Conservation (phyloP, 1,140 invertebrate genomes). For the Tetramorium parvispinum region DNA sequence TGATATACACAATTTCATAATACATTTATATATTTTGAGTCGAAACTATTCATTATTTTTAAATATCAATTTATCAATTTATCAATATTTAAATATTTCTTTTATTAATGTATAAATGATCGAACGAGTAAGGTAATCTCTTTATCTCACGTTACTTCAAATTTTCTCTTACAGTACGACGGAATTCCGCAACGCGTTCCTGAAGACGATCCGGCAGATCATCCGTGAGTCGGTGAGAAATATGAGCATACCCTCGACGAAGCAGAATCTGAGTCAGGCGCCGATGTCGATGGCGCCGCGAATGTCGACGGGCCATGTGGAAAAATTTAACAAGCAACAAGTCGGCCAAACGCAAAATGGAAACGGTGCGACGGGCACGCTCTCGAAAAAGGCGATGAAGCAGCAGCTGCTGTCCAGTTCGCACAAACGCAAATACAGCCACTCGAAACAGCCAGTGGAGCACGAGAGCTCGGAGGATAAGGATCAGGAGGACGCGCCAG, state of each 20-base stretch:
- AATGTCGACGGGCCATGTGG: slow-evolving; percentile 82
- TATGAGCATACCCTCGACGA: slow-evolving; percentile 95
- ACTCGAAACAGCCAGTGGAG: slow-evolving; percentile 95
- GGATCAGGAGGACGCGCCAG: slow-evolving; percentile 79
- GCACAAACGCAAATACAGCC: slow-evolving; percentile 92
- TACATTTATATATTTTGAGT: neutral
- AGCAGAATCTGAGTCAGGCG: slow-evolving; percentile 85
- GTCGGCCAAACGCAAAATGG: slow-evolving; percentile 71
- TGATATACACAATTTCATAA: neutral
- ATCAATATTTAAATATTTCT: too few species aligned
- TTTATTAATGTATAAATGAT: neutral
- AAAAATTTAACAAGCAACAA: slow-evolving; percentile 81
- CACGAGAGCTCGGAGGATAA: slow-evolving; percentile 88
- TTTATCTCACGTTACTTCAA: neutral
- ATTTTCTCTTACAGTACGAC: slow-evolving; percentile 89
- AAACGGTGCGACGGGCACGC: slow-evolving; percentile 78
- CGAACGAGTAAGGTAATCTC: neutral
- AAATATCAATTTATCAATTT: neutral
- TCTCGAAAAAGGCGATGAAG: slow-evolving; percentile 83
- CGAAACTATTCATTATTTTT: neutral
- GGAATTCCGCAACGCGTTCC: slow-evolving; percentile 97
- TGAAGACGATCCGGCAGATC: slow-evolving; percentile 98
- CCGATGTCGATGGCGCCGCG: slow-evolving; percentile 82
- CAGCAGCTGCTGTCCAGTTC: slow-evolving; percentile 89
- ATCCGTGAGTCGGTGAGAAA: slow-evolving; percentile 97